A percentile compares a stretch with the other conserved stretches of the same genome.
phyloP scores from a whole-genome alignment of 2,113 vertebrate species.

The Aviceda subcristata region DNA sequence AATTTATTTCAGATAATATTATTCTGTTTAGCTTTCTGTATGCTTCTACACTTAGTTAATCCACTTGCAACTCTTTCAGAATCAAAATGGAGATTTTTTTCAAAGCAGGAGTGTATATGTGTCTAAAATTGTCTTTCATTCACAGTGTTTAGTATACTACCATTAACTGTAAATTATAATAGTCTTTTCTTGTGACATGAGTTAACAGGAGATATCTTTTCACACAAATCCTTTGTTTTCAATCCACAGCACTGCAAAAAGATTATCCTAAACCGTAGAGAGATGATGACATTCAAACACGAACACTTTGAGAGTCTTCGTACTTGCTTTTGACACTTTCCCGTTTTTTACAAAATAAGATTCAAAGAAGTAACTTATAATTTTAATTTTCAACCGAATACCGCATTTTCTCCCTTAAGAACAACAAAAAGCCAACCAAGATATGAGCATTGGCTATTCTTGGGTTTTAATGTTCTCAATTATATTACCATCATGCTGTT shows the following conservation, averaged over 20 bases:
- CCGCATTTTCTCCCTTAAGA: background rate
- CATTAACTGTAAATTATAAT: background rate
- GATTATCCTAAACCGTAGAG: background rate
- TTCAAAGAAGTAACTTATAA: background rate
- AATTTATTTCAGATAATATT: background rate
- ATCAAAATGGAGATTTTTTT: background rate
- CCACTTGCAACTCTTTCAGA: background rate
- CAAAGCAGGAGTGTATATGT: background rate
- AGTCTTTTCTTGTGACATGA: background rate
- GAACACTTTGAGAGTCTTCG: background rate
- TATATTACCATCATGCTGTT: background rate
- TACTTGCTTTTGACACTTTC: background rate
- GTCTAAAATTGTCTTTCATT: background rate
- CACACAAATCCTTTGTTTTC: background rate
- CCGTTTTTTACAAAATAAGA: background rate
- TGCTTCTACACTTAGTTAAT: background rate
- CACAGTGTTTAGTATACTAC: background rate
- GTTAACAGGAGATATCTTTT: background rate
- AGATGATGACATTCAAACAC: background rate
- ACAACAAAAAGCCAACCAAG: accelerated
- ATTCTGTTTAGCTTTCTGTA: background rate
- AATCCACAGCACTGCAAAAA: background rate
- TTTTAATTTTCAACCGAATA: background rate
- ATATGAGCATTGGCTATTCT: background rate
- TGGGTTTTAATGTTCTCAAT: background rate